Evolutionary conservation across 2,888 invertebrate species (phyloP).

Genomic region (Esperia sulphurella): DNA sequence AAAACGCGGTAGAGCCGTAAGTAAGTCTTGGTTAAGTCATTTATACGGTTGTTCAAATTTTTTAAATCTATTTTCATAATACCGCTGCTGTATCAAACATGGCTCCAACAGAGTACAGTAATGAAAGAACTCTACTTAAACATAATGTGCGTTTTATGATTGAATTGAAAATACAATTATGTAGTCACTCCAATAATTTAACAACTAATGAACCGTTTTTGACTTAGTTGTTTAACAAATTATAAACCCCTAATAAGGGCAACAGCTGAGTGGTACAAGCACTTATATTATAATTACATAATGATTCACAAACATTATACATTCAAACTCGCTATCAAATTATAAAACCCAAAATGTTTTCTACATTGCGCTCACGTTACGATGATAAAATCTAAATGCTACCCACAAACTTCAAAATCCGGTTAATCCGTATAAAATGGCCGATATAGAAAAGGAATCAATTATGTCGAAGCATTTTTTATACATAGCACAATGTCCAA

Average conservation of each 20-base stretch:
- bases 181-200: slow-evolving; percentile 36
- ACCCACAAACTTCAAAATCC: slow-evolving; percentile 19
- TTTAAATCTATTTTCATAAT: slow-evolving; percentile 17
- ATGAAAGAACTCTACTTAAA: slow-evolving; percentile 23
- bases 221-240: slow-evolving; percentile 24
- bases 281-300: slow-evolving; percentile 39
- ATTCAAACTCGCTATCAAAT: slow-evolving; percentile 57
- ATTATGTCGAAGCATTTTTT: slow-evolving; percentile 48
- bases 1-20: slow-evolving; percentile 20
- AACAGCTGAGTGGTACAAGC: slow-evolving; percentile 44
- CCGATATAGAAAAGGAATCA: slow-evolving; percentile 54
- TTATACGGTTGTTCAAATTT: slow-evolving; percentile 19
- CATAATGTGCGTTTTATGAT: slow-evolving; percentile 61
- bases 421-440: slow-evolving; percentile 35
- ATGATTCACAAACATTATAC: slow-evolving; percentile 44
- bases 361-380: slow-evolving; percentile 36
- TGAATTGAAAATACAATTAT: slow-evolving; percentile 46
- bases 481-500: slow-evolving; percentile 66
- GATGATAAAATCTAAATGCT: slow-evolving; percentile 54
- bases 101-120: slow-evolving; percentile 15
- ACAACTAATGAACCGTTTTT: slow-evolving; percentile 44
- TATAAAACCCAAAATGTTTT: slow-evolving; percentile 39
- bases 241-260: slow-evolving; percentile 34
- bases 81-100: slow-evolving; percentile 27
- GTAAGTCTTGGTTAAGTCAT: slow-evolving; percentile 28